These are phyloP conservation scores for Nyctibius bracteatus DNA, from an alignment of 2,113 vertebrate species.

Conservation along the genomic window DNA sequence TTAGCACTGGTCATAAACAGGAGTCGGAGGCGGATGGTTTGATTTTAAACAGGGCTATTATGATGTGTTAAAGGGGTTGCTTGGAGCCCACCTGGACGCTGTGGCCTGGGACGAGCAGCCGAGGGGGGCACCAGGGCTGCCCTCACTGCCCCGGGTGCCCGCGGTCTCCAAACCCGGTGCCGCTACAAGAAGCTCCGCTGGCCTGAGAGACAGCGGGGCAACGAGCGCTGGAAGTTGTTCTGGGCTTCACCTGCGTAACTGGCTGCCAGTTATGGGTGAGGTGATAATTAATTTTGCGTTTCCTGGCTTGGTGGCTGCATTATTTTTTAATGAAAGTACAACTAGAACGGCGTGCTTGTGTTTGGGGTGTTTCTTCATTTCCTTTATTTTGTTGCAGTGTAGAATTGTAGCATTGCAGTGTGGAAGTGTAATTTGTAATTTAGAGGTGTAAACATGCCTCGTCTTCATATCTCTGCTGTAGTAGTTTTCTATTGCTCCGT, in stretches of 20 bases:
- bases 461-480: rapidly evolving
- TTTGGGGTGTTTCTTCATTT: background rate
- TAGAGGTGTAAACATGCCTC: background rate
- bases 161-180: background rate
- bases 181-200: background rate
- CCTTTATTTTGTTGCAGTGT: background rate
- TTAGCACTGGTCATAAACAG: background rate
- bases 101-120: background rate
- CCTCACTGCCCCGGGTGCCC: background rate
- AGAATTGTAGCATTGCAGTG: background rate
- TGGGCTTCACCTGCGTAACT: background rate
- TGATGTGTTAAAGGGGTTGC: too few species aligned
- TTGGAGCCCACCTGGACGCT: background rate
- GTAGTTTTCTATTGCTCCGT: background rate
- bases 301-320: background rate
- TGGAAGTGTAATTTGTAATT: too few species aligned
- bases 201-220: background rate
- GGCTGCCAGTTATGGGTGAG: background rate
- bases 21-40: background rate
- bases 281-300: background rate
- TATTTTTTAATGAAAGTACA: background rate
- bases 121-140: background rate
- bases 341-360: background rate
- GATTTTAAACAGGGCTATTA: background rate
- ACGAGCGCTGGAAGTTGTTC: background rate